These are phyloP conservation scores for Pangasius krempfi DNA, from an alignment of 2,797 vertebrate species.

Conservation along the genomic window DNA sequence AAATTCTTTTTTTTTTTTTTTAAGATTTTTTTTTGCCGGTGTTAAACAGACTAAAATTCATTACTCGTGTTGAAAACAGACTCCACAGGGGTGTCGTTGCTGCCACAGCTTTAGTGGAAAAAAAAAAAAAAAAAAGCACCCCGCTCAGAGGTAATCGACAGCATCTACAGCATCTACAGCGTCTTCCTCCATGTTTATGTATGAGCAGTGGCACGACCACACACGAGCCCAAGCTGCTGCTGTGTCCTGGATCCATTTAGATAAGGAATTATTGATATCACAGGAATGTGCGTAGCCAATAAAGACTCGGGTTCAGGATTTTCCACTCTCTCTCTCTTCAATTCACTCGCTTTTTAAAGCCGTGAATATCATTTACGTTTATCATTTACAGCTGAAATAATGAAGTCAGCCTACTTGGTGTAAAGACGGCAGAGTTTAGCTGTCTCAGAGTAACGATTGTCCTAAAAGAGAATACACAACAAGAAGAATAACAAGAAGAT, in stretches of 20 bases:
- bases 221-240: conserved; percentile 50
- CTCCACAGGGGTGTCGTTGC: conserved; percentile 13
- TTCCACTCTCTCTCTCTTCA: conserved; percentile 12
- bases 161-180: conserved; percentile 36
- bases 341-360: conserved; percentile 16
- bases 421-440: background rate
- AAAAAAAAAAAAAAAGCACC: background rate
- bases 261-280: conserved; percentile 61
- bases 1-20: conserved; percentile 13
- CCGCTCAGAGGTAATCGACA: conserved; percentile 43
- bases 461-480: background rate
- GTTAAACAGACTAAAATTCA: background rate
- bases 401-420: background rate
- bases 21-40: no score
- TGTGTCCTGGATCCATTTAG: conserved; percentile 58
- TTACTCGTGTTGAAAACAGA: conserved; percentile 5
- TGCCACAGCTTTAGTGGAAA: conserved; percentile 25
- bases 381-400: background rate
- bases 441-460: background rate
- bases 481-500: background rate
- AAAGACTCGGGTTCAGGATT: conserved; percentile 42
- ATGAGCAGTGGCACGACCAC: conserved; percentile 50
- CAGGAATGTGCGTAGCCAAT: conserved; percentile 43
- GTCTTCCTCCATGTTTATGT: conserved; percentile 53
- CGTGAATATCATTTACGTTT: conserved; percentile 4